Percentiles rank a stretch among this genome's conserved stretches.
Evolutionary conservation across 1,140 invertebrate species (phyloP).

Genomic region (Wiebesia pumilae): DNA sequence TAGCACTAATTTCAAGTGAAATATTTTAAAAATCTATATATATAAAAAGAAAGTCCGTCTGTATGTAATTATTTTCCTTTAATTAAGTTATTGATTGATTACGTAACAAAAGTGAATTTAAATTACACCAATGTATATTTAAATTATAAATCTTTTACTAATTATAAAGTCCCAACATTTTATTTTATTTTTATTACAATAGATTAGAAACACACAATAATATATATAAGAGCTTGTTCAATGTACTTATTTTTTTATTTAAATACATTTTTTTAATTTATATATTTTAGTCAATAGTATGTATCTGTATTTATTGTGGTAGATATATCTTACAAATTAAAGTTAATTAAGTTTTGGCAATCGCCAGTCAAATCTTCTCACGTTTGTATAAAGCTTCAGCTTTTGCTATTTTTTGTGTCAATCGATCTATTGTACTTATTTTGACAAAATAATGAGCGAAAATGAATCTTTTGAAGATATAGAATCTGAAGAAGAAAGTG

Average conservation of each 20-base stretch:
- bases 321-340: background rate
- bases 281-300: background rate
- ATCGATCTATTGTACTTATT: background rate
- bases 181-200: too few relatives aligned
- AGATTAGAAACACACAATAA: background rate
- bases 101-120: too few relatives aligned
- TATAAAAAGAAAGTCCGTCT: too few relatives aligned
- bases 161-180: too few relatives aligned
- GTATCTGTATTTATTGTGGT: background rate
- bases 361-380: background rate
- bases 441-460: constrained; percentile 43
- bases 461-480: constrained; percentile 5
- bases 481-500: constrained; percentile 6
- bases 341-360: background rate
- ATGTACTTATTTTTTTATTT: background rate
- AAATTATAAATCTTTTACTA: too few relatives aligned
- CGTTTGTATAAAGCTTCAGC: background rate
- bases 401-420: background rate
- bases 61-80: too few relatives aligned
- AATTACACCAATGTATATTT: too few relatives aligned
- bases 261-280: background rate
- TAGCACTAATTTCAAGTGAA: too few relatives aligned
- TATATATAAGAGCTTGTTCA: background rate
- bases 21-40: too few relatives aligned
- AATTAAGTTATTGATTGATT: too few relatives aligned